Percentiles rank a stretch among this genome's conserved stretches.
These are phyloP conservation scores for Psittacus erithacus DNA, from an alignment of 2,113 vertebrate genomes.

Conservation along the genomic window DNA sequence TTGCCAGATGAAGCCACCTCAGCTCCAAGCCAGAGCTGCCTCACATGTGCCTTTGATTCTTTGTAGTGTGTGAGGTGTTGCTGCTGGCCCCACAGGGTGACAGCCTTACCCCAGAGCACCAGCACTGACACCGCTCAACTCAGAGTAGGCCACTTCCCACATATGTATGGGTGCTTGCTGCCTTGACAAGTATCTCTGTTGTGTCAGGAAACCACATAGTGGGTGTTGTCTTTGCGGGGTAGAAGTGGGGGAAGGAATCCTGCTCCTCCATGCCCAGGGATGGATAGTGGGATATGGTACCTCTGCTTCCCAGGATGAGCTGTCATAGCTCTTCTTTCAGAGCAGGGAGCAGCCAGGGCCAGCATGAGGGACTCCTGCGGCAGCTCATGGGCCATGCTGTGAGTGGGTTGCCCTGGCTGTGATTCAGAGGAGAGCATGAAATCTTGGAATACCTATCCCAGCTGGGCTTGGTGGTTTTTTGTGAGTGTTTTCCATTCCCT, in stretches of 20 bases:
- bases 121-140: not conserved
- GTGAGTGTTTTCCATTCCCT: not conserved
- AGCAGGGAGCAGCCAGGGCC: not conserved
- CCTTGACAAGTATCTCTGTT: not conserved
- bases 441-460: not conserved
- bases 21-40: not conserved
- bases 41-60: not conserved
- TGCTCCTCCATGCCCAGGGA: not conserved
- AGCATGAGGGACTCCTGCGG: not conserved
- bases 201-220: conserved; percentile 59
- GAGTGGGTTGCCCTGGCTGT: not conserved
- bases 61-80: not conserved
- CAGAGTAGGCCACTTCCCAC: not conserved
- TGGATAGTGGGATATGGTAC: not conserved
- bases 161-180: not conserved
- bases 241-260: conserved; percentile 1
- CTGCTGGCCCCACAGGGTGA: not conserved
- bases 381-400: not conserved
- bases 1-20: not conserved
- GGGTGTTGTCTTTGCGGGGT: conserved; percentile 14
- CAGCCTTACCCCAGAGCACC: not conserved
- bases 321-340: not conserved
- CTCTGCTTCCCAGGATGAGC: not conserved
- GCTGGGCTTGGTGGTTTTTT: not conserved
- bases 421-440: not conserved